phyloP scores from a whole-genome alignment of 2,888 invertebrate genomes.

The Pardosa pseudoannulata region DNA sequence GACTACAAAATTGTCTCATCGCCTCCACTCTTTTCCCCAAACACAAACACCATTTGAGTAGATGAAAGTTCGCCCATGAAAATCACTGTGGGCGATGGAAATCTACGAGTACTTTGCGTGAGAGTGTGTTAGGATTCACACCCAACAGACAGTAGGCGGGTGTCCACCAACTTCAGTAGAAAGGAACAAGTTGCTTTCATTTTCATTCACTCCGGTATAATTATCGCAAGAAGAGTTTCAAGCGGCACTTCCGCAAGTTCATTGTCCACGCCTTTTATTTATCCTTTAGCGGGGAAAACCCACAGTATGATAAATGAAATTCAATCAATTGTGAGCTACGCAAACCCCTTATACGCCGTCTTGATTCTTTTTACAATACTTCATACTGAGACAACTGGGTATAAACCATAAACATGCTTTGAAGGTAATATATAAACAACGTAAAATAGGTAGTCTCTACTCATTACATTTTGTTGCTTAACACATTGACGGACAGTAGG shows the following conservation, averaged over 20 bases:
- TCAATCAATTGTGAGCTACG: no score
- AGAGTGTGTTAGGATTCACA: background rate
- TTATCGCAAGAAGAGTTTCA: background rate
- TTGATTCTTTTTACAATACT: no score
- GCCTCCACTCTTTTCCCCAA: background rate
- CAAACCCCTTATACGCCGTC: no score
- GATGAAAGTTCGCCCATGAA: background rate
- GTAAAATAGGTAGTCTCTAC: no score
- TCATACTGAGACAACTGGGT: no score
- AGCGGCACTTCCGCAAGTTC: background rate
- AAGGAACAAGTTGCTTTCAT: background rate
- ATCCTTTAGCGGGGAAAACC: background rate
- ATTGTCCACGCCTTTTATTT: background rate
- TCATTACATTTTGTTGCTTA: no score
- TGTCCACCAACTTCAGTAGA: background rate
- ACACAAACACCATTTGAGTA: background rate
- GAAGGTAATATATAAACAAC: no score
- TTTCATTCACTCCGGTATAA: background rate
- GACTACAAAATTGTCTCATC: no score
- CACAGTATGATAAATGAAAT: background rate
- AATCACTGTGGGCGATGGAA: background rate
- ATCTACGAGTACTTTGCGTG: background rate
- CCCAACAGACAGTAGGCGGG: background rate
- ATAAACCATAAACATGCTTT: no score
- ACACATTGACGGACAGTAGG: no score